Conservation (phyloP, 2,888 invertebrate genomes). For the Cheilosia urbana region DNA sequence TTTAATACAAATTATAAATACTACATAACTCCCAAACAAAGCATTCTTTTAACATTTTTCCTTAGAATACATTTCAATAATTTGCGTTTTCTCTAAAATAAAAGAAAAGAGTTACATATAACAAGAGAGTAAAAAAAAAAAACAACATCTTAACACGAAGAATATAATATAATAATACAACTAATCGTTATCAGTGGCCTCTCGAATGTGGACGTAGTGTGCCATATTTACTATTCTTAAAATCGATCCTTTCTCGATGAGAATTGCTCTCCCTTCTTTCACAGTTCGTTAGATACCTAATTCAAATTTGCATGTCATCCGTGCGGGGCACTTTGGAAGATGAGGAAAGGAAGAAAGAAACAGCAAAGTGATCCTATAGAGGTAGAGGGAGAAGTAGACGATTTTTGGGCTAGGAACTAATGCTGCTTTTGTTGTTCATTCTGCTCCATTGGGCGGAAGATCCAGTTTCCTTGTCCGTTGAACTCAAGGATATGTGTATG, state of each 20-base stretch:
- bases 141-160: conserved; percentile 23
- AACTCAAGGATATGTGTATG: conserved; percentile 98
- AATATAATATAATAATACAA: conserved; percentile 37
- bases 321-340: not conserved
- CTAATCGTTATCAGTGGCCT: conserved; percentile 17
- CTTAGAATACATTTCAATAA: not conserved
- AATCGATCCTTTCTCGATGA: conserved; percentile 14
- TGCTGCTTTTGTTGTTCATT: conserved; percentile 79
- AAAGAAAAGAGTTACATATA: not conserved
- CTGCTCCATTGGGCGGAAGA: conserved; percentile 85
- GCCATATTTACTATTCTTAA: conserved; percentile 15
- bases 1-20: conserved; percentile 38
- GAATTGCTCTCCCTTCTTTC: conserved; percentile 6
- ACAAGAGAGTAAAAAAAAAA: conserved; percentile 33
- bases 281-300: conserved; percentile 28
- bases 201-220: conserved; percentile 42
- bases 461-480: conserved; percentile 97
- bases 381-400: not conserved
- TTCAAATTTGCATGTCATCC: not conserved
- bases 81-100: not conserved
- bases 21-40: conserved; percentile 29
- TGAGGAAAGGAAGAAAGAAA: not conserved
- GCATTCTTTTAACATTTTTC: conserved; percentile 1
- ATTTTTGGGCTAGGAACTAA: conserved; percentile 57
- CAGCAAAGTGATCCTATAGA: conserved; percentile 6